Evolutionary conservation across 2,888 invertebrate genomes (phyloP).

Genomic region (Melanchra persicariae): DNA sequence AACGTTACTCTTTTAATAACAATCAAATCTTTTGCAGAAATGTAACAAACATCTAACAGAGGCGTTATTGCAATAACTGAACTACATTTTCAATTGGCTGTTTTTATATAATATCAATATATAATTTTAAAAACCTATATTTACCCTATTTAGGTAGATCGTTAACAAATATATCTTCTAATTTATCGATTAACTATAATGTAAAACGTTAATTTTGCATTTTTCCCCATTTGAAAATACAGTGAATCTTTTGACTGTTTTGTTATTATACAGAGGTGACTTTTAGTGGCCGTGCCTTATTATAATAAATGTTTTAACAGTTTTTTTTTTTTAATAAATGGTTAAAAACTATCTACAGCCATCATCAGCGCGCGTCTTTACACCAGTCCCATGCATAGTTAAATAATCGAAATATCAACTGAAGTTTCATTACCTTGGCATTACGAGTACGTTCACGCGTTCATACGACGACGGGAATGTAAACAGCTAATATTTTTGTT

Average conservation of each 20-base stretch:
- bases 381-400: slow-evolving; percentile 50
- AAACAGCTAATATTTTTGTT: slow-evolving; percentile 60
- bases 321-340: neutral
- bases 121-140: too few species aligned
- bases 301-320: too few species aligned
- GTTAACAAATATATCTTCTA: too few species aligned
- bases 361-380: slow-evolving; percentile 31
- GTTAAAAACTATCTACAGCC: neutral
- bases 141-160: too few species aligned
- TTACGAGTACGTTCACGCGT: slow-evolving; percentile 54
- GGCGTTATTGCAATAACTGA: neutral
- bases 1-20: neutral
- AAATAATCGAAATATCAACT: slow-evolving; percentile 69
- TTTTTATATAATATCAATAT: too few species aligned
- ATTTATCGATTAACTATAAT: too few species aligned
- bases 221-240: too few species aligned
- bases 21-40: neutral
- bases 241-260: too few species aligned
- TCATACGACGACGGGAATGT: slow-evolving; percentile 61
- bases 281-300: too few species aligned
- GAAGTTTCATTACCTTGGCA: slow-evolving; percentile 67
- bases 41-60: neutral
- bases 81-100: too few species aligned
- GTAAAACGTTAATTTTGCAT: too few species aligned
- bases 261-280: too few species aligned